These are phyloP conservation scores for Aphaenogaster rudis DNA, from an alignment of 1,140 invertebrate genomes.

Conservation along the genomic window DNA sequence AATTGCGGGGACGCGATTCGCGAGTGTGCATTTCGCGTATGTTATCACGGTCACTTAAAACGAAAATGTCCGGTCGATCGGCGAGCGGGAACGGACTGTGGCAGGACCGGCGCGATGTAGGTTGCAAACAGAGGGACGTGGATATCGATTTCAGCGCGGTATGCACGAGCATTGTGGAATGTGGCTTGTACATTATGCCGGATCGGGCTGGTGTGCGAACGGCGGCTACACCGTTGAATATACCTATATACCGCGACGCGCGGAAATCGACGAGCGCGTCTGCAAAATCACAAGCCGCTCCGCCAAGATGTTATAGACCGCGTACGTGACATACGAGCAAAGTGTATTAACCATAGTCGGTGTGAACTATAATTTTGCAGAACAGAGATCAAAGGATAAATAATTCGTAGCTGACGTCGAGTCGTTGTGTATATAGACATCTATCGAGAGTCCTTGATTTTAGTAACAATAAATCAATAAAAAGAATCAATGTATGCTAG, in stretches of 20 bases:
- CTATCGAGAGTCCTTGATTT: not conserved
- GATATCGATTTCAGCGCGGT: conserved; percentile 86
- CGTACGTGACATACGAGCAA: not conserved
- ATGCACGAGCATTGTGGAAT: conserved; percentile 85
- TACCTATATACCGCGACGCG: not conserved
- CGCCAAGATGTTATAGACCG: not conserved
- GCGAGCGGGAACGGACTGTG: not conserved
- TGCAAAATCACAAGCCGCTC: conserved; percentile 28
- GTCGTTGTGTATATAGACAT: not conserved
- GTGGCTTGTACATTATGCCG: conserved; percentile 81
- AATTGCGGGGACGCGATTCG: not conserved
- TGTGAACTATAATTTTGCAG: not conserved
- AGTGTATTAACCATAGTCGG: not conserved
- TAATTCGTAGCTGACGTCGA: not conserved
- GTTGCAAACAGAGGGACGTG: conserved; percentile 84
- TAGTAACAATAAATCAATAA: conserved; percentile 8
- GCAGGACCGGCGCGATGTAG: conserved; percentile 80
- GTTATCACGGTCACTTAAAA: not conserved
- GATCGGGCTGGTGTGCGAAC: conserved; percentile 9
- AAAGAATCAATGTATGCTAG: not conserved
- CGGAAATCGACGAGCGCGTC: conserved; percentile 7
- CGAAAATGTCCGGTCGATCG: not conserved
- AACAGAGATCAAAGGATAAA: not conserved
- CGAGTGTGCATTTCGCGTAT: not conserved
- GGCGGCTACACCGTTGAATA: not conserved